These are phyloP conservation scores for Blennius ocellaris DNA, from an alignment of 2,113 vertebrate genomes.

Conservation along the genomic window DNA sequence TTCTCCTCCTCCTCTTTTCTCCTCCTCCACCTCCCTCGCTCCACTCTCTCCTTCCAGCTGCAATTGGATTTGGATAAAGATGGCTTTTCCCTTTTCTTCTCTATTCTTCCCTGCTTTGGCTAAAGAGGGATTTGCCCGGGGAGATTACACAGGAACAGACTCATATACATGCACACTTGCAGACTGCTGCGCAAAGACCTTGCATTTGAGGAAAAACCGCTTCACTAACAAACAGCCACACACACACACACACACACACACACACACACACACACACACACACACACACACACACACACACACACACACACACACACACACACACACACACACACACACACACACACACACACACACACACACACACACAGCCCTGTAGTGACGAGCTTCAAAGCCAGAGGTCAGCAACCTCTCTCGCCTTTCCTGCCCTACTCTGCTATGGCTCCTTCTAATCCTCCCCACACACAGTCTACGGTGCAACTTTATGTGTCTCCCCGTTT, in stretches of 20 bases:
- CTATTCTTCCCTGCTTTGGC: constrained; percentile 82
- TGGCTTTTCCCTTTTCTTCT: constrained; percentile 84
- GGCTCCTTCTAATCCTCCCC: constrained; percentile 40
- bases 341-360: background rate
- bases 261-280: background rate
- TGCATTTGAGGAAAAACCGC: constrained; percentile 74
- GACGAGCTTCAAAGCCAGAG: constrained; percentile 65
- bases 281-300: background rate
- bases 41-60: constrained; percentile 75
- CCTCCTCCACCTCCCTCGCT: constrained; percentile 68
- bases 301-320: background rate
- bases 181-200: constrained; percentile 36
- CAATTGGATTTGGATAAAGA: constrained; percentile 88
- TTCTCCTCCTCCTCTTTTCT: constrained; percentile 73
- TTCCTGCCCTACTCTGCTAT: constrained; percentile 51
- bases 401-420: constrained; percentile 70
- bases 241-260: background rate
- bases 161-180: constrained; percentile 28
- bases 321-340: background rate
- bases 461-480: constrained; percentile 36
- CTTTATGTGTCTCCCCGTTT: constrained; percentile 8
- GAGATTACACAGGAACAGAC: constrained; percentile 78
- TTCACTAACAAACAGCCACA: constrained; percentile 64
- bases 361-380: constrained; percentile 43
- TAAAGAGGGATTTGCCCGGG: constrained; percentile 84